Evolutionary conservation across 2,113 vertebrate genomes (phyloP).

Genomic region (Cygnus buccinator): DNA sequence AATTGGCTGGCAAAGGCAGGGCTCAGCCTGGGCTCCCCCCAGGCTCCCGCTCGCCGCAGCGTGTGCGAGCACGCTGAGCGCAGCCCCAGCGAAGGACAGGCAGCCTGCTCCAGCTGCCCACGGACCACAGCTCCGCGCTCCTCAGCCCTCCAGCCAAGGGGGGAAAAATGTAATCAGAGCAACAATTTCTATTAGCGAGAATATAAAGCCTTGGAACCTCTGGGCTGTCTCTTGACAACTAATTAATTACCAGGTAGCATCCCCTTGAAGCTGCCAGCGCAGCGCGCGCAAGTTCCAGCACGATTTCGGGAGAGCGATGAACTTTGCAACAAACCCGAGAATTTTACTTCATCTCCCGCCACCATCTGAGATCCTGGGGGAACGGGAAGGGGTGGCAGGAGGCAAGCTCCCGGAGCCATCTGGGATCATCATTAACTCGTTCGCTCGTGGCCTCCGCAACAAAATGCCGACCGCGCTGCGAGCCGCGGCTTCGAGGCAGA

Average conservation of each 20-base stretch:
- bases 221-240: conserved; percentile 70
- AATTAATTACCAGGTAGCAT: conserved; percentile 76
- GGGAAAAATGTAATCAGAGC: conserved; percentile 63
- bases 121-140: conserved; percentile 32
- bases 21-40: neutral
- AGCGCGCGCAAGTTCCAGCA: conserved; percentile 68
- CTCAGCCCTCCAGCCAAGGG: conserved; percentile 39
- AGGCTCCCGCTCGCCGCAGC: neutral
- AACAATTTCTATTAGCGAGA: conserved; percentile 62
- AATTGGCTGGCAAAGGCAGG: conserved; percentile 9
- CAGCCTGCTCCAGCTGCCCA: conserved; percentile 50
- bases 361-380: conserved; percentile 64
- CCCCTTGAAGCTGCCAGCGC: conserved; percentile 67
- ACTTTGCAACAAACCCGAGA: conserved; percentile 65
- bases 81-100: conserved; percentile 35
- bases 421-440: conserved; percentile 67
- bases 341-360: conserved; percentile 69
- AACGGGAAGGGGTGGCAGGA: conserved; percentile 54
- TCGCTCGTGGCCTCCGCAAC: conserved; percentile 31
- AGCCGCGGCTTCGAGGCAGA: conserved; percentile 54
- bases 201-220: conserved; percentile 66
- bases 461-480: neutral
- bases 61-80: neutral
- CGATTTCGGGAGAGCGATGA: conserved; percentile 44
- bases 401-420: conserved; percentile 47